Base-by-base conservation (phyloP, 2,113 vertebrate genomes). In the Lanius collurio region DNA sequence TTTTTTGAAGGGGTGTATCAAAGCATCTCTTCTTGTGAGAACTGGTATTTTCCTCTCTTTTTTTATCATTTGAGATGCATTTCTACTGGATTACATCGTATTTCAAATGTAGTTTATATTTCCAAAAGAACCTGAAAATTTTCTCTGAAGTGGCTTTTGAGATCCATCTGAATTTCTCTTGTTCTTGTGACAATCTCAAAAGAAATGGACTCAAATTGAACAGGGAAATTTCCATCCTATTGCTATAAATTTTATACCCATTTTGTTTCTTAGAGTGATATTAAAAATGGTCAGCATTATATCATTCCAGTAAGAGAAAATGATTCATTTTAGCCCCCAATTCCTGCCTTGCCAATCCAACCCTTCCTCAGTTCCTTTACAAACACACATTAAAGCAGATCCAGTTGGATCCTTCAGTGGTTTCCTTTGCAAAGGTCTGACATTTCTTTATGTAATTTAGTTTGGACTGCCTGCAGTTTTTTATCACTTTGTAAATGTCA, bases 401-500 rank as follows among this genome's bases (percentile, higher is more conserved):
- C 8, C 7, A 3, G 4, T 3, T 52, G 60, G 60, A 10, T 24
- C 49, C 56, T 52, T 30, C 37, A 39, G 67, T 19, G 30, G 6
- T 60, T 50, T 50, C 37, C 57, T 24, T 19, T 52, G 37, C 4
- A 10, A 35, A 57, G 4, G n/a, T 27, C 65, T 90, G 35, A 68
- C 30, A 90, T 75, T 87, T 89, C 59, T 42, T 63, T 35, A 53
- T 87, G 18, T 81, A 57, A 63, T 91, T 83, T 46, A 37, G 42
- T 57, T 89, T 63, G 74, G 59, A 24, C 69, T 68, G 30, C 67
- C 67, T 93, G 57, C 49, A 63, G 55, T 71, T 93, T 89, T 85
- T 91, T 59, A 79, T 79, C 69, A 23, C 74, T 94, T 82, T 59
- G 68, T 67, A 94, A 93, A 93, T 96, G 85, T 74, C 85, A 96